Percentiles rank a stretch among this genome's conserved stretches.
Evolutionary conservation across 2,113 vertebrate species (phyloP).

Genomic region (Penelope pileata): DNA sequence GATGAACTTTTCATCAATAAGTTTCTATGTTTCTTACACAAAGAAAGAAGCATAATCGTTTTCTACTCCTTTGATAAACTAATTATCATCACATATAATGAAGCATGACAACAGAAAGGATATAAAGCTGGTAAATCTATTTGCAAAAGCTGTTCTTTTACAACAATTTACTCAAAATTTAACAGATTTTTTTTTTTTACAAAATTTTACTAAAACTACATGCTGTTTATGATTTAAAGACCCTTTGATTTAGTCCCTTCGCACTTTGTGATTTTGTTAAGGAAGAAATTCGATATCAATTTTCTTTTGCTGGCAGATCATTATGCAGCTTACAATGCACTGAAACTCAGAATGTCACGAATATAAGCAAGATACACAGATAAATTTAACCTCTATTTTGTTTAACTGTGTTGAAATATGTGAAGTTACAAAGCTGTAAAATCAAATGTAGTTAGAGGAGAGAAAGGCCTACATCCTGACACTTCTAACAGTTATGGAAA

Average conservation of each 20-base stretch:
- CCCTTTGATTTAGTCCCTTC: neutral
- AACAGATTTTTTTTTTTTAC: neutral
- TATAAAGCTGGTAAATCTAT: neutral
- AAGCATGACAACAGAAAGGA: neutral
- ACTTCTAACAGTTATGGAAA: neutral
- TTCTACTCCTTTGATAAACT: neutral
- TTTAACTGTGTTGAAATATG: neutral
- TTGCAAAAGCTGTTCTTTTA: slow-evolving; percentile 3
- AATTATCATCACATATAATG: neutral
- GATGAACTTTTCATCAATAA: neutral
- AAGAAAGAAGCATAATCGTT: neutral
- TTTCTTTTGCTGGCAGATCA: neutral
- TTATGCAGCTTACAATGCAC: neutral
- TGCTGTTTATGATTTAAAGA: slow-evolving; percentile 7
- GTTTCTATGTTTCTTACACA: neutral
- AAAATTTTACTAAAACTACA: neutral
- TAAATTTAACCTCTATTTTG: neutral
- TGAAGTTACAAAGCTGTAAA: neutral
- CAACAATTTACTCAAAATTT: neutral
- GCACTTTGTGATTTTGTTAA: neutral
- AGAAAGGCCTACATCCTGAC: neutral
- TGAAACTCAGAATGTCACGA: neutral
- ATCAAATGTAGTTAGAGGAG: neutral
- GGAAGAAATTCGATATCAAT: neutral
- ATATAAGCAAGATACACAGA: neutral